Base-by-base conservation (phyloP, 2,888 invertebrate species). In the Hirtodrosophila duncani region DNA sequence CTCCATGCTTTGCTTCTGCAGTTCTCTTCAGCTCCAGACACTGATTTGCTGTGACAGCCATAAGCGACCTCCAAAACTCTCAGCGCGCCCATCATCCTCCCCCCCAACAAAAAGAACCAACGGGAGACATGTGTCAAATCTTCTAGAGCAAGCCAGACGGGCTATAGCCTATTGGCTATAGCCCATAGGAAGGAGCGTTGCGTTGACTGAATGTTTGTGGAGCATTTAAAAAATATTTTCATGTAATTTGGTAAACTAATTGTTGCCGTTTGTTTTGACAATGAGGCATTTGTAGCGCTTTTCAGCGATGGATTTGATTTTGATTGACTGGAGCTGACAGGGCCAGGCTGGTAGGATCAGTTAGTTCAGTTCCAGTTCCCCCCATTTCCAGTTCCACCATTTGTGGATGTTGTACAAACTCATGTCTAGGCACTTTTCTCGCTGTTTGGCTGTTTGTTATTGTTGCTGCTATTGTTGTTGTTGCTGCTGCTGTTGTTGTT, bases 241-340 rank as follows among this genome's bases (percentile, higher is more conserved):
- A 59, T 81, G 81, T 82, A 82, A 82, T 82, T 80, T 71, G 82
- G 81, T 82, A 82, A 82, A 82, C 83, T 83, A 82, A 82, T 83
- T 84, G 82, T 82, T 74, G 79, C 72, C 74, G 64, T 71, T 65
- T 83, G 83, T 83, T 83, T 83, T 83, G 83, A 83, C 83, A 84
- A 83, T 82, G 81, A 74, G 84, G 83, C 82, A 84, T 83, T 84
- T 83, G 83, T 83, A 81, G 81, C n/a, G n/a, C 80, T 77, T 78
- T 78, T 81, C 78, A 75, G 71, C 78, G 52, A 49, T 16, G 30
- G 10, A 45, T 39, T 34, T 29, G 45, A 56, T 46, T 78, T 75
- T 75, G 78, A 75, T 78, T 75, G 75, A 75, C 75, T 75, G 55
- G 43, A 45, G 34, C 74, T 70, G 72, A 68, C 72, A 75, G 58